Evolutionary conservation across 2,797 vertebrate genomes (phyloP), one percentile per base, ranked within the genome.

Genomic region (Eulemur albifrons): DNA sequence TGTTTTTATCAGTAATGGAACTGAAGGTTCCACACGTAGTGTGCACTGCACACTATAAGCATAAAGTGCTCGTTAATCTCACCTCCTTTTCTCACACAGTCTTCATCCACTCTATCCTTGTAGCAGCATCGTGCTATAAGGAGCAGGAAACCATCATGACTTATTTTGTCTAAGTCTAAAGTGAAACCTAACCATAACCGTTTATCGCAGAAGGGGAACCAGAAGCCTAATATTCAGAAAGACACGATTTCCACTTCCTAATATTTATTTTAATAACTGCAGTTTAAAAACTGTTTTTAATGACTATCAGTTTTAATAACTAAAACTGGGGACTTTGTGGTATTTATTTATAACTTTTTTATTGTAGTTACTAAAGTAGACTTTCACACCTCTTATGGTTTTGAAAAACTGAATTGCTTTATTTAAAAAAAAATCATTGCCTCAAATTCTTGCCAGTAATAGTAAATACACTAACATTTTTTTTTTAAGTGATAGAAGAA

Each of bases 271-370:
- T 59, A 81, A 72, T 48, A 73, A 65, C 17, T 40, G 5, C n/a
- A 43, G 21, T 54, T 72, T 43, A 40, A 40, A 88, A 79, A 25
- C 6, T 45, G 50, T 61, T 93, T 79, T 45, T 59, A 76, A 79
- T 35, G 38, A 9, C 30, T 75, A 3, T 84, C 21, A 21, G 13
- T 76, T 96, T 92, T 88, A 95, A 69, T 81, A 92, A 90, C 14
- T 61, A 84, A 50, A 59, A 17, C 63, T 61, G 57, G 11, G 25
- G 35, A 75, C 32, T 79, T 79, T 17, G 32, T 80, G 21, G 12
- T 70, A 86, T 88, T 96, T 90, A 82, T 50, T 72, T 88, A 67
- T 59, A 75, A 73, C n/a, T 59, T 75, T 85, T 85, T 23, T 80
- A 48, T 20, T 89, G 7, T 25, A 75, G 5, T 85, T 91, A 83